phyloP scores from a whole-genome alignment of 2,888 invertebrate species.

The Megamerina dolium region DNA sequence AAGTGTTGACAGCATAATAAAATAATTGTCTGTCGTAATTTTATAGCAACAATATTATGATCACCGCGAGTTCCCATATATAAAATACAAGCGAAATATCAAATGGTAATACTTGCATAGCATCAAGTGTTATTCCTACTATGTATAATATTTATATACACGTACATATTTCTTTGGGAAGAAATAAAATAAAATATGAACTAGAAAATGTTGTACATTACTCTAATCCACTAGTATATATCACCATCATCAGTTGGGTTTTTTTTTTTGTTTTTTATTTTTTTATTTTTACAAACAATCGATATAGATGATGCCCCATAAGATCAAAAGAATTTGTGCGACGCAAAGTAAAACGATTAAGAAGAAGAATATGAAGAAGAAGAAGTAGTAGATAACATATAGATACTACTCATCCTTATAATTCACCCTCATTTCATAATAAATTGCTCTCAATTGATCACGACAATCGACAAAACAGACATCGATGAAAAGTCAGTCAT shows the following conservation, averaged over 20 bases:
- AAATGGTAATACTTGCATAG: no score
- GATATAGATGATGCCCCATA: no score
- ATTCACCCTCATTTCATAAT: constrained; percentile 52
- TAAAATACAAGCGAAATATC: no score
- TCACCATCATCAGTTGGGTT: no score
- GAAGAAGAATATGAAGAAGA: neutral
- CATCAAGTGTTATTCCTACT: no score
- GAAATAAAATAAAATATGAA: no score
- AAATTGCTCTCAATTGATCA: constrained; percentile 52
- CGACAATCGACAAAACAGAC: constrained; percentile 25
- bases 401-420: constrained; percentile 46
- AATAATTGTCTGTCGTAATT: constrained; percentile 37
- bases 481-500: constrained; percentile 36
- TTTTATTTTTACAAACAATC: no score
- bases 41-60: constrained; percentile 1
- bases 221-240: no score
- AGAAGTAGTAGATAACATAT: neutral
- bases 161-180: no score
- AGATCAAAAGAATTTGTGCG: constrained; percentile 12
- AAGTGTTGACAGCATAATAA: constrained; percentile 48
- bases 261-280: no score
- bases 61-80: neutral
- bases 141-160: no score
- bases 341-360: neutral
- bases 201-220: no score